These are phyloP conservation scores for Chloroceryle amazona DNA, from an alignment of 2,797 vertebrate species.

Conservation along the genomic window DNA sequence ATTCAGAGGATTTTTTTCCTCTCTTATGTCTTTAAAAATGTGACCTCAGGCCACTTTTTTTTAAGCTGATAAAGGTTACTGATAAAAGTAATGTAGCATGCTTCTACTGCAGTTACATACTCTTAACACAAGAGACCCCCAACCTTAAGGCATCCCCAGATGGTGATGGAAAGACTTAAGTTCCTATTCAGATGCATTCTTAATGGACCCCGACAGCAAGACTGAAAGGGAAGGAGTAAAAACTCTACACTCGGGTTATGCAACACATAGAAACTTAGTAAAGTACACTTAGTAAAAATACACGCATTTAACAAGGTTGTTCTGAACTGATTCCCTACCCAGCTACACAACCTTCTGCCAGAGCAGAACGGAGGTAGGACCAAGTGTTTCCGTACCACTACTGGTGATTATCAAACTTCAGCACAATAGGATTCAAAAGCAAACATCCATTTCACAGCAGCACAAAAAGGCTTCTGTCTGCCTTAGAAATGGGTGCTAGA, in stretches of 20 bases:
- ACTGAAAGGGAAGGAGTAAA: neutral
- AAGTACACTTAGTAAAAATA: neutral
- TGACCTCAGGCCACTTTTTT: no score
- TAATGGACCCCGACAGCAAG: neutral
- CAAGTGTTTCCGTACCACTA: neutral
- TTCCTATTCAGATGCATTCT: neutral
- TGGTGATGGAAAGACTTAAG: neutral
- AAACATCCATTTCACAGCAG: neutral
- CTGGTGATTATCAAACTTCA: neutral
- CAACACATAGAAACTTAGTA: neutral
- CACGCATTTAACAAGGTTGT: neutral
- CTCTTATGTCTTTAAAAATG: neutral
- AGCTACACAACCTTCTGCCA: neutral
- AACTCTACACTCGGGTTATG: neutral
- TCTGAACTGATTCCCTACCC: neutral
- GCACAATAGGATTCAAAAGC: neutral
- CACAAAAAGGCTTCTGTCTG: neutral
- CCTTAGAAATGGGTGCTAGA: neutral
- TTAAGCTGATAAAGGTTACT: neutral
- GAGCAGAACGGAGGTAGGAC: neutral
- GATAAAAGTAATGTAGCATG: neutral
- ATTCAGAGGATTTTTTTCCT: neutral
- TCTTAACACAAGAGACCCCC: neutral
- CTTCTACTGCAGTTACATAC: accelerated
- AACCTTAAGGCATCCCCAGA: neutral